Conservation (phyloP, 2,888 invertebrate genomes). For the Eupithecia centaureata region DNA sequence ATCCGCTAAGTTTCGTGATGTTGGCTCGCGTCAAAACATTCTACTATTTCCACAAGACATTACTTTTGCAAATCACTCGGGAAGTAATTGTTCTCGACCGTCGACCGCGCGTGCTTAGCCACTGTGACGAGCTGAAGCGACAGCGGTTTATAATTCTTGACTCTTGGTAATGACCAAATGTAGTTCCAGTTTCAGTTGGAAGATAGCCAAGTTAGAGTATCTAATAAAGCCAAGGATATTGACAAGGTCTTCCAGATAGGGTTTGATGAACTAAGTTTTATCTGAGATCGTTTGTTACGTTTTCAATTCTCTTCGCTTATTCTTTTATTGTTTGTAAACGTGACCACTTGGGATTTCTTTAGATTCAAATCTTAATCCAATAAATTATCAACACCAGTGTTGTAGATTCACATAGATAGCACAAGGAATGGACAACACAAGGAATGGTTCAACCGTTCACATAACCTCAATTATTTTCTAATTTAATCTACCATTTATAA, state of each 20-base stretch:
- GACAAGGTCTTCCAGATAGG: not conserved
- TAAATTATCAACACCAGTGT: not conserved
- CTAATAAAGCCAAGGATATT: slow-evolving; percentile 6
- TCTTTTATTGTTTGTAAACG: not conserved
- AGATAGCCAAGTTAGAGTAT: not conserved
- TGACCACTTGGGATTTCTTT: not conserved
- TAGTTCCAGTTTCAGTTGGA: slow-evolving; percentile 6
- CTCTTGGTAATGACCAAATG: not conserved
- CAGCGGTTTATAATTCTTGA: not conserved
- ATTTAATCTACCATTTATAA: not conserved
- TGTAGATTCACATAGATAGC: not conserved
- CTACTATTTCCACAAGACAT: slow-evolving; percentile 31
- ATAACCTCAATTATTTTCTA: not conserved
- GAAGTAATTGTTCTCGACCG: slow-evolving; percentile 38
- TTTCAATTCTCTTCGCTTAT: not conserved
- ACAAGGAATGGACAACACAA: not conserved
- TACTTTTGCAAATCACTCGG: slow-evolving; percentile 36
- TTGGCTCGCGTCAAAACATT: slow-evolving; percentile 33
- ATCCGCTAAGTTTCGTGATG: slow-evolving; percentile 33
- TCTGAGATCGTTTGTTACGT: not conserved
- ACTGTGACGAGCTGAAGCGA: slow-evolving; percentile 12
- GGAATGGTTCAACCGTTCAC: not conserved
- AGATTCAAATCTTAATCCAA: not conserved
- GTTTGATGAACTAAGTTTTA: not conserved
- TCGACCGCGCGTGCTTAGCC: slow-evolving; percentile 25